Percentiles rank a stretch among this genome's conserved stretches.
Conservation (phyloP, 2,113 vertebrate species). For the Oxygymnocypris stewartii region DNA sequence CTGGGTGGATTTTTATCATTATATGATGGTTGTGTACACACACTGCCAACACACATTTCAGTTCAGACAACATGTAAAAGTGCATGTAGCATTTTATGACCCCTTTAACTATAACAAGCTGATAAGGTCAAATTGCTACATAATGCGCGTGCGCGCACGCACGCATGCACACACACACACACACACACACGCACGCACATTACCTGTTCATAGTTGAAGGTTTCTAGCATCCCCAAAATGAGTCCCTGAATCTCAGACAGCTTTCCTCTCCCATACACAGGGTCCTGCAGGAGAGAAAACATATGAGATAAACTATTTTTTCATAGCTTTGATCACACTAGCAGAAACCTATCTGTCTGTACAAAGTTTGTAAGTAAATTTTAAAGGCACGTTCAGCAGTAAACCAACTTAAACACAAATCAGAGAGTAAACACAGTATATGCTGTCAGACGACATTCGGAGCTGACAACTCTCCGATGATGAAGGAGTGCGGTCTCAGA, state of each 20-base stretch:
- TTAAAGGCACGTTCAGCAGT: background rate
- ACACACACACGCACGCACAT: background rate
- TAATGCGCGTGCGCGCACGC: no score
- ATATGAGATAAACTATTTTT: background rate
- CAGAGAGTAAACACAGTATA: background rate
- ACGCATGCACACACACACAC: background rate
- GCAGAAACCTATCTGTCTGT: background rate
- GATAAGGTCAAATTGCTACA: background rate
- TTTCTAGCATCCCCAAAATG: slow-evolving; percentile 95
- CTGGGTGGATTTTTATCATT: no score
- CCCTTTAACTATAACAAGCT: background rate
- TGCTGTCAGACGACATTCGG: background rate
- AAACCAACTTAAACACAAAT: background rate
- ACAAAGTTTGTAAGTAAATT: background rate
- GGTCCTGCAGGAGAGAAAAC: slow-evolving; percentile 78
- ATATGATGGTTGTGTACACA: no score
- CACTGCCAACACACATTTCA: no score
- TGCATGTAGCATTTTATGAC: no score
- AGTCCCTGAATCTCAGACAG: slow-evolving; percentile 95
- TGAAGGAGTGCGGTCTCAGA: background rate
- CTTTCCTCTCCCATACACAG: slow-evolving; percentile 95
- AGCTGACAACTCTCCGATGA: slow-evolving; percentile 6
- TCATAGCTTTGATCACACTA: background rate
- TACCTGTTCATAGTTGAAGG: slow-evolving; percentile 96
- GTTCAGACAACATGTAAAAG: no score